Percentiles rank a stretch among this genome's conserved stretches.
Conservation (phyloP, 1,140 invertebrate genomes). For the Procambarus clarkii region DNA sequence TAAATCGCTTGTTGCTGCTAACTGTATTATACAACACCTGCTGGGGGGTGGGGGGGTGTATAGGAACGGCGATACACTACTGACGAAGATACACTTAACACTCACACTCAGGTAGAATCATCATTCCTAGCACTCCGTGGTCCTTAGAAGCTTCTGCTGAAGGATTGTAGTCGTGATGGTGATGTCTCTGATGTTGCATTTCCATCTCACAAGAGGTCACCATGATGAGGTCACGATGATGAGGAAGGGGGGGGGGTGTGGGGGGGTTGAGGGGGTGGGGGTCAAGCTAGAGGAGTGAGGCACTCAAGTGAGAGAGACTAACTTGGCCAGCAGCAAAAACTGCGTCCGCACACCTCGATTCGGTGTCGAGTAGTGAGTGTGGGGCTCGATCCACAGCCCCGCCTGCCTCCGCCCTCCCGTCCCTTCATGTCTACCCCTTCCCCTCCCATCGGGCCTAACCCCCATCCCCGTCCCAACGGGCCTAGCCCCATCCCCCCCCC, state of each 20-base stretch:
- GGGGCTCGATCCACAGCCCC: slow-evolving; percentile 29
- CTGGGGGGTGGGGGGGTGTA: too few relatives aligned
- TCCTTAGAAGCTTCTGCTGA: slow-evolving; percentile 50
- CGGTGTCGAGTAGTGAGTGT: slow-evolving; percentile 62
- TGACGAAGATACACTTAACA: slow-evolving; percentile 55
- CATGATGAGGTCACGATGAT: slow-evolving; percentile 27
- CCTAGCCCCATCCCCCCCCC: too few relatives aligned
- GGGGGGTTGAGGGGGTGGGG: too few relatives aligned
- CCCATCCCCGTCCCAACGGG: background rate
- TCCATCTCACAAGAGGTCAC: slow-evolving; percentile 63
- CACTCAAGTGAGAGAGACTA: slow-evolving; percentile 12
- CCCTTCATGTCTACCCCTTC: background rate
- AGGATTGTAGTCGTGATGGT: slow-evolving; percentile 45
- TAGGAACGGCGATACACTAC: background rate
- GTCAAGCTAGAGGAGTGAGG: background rate
- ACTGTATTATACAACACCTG: slow-evolving; percentile 8
- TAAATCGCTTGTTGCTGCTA: background rate
- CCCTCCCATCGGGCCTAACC: background rate
- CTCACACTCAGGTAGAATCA: slow-evolving; percentile 57
- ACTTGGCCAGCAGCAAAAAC: slow-evolving; percentile 52
- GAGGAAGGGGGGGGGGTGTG: too few relatives aligned
- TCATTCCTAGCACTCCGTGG: slow-evolving; percentile 60
- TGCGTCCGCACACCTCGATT: slow-evolving; percentile 54
- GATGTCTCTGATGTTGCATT: slow-evolving; percentile 52
- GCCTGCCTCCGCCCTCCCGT: slow-evolving; percentile 23